Evolutionary conservation across 2,113 vertebrate species (phyloP), one percentile per base, ranked within the genome.

Genomic region (Vulpes vulpes): DNA sequence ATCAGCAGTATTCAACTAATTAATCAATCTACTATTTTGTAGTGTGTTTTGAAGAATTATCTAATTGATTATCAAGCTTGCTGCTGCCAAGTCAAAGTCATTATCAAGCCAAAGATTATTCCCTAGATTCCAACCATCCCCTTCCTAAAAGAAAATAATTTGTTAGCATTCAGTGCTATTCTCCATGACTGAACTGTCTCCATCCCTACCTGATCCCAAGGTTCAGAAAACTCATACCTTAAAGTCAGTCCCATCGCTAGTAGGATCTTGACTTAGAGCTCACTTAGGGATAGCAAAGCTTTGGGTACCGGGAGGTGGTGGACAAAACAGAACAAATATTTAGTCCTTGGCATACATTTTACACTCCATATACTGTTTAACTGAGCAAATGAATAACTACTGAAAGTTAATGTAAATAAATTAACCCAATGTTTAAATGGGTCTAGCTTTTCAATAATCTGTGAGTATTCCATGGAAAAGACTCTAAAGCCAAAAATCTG

Each of bases 391-490:
- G 38, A 91, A 57, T 64, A 81, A n/a, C 76, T 91, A 67, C 0
- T 74, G 80, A 87, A 87, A 32, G 19, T 35, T 81, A 87, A 84
- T 69, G 20, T 8, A 71, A 55, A 53, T 94, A 67, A 92, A 62
- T 71, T 51, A 64, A 96, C n/a, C 22, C 19, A 91, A 78, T 88
- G 43, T 96, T 88, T 88, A 91, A 55, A 38, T 57, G 10, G 19
- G 4, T 43, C 67, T 83, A 64, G 11, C 35, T 43, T 15, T 74
- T 67, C 71, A 55, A 8, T 25, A 55, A 82, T 49, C 64, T 81
- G 10, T 74, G 19, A 32, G 12, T 83, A 11, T 51, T 71, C 20
- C 0, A 35, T 27, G 43, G 20, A 57, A 86, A 59, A 79, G 16
- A 35, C 15, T 71, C 32, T 38, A 78, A 94, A 82, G 32, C 32